A percentile compares a stretch with the other conserved stretches of the same genome.
Evolutionary conservation across 2,797 vertebrate species (phyloP).

Genomic region (Zalophus californianus): DNA sequence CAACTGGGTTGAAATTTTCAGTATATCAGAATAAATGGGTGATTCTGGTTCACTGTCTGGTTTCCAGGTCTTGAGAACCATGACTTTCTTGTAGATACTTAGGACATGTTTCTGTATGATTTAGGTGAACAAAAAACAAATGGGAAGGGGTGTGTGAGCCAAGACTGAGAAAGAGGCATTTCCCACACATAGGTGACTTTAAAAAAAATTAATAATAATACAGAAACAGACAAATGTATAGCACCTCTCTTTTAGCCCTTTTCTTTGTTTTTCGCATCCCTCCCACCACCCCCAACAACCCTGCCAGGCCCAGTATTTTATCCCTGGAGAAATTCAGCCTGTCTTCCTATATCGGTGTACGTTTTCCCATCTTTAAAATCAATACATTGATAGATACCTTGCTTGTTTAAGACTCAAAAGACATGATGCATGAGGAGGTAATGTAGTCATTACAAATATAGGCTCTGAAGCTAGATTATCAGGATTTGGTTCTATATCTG

Average conservation of each 20-base stretch:
- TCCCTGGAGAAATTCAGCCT: neutral
- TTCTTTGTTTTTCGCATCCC: neutral
- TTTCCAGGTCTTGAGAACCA: neutral
- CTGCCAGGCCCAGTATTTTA: neutral
- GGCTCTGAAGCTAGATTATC: neutral
- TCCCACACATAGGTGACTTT: neutral
- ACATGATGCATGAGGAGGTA: neutral
- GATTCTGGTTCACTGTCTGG: neutral
- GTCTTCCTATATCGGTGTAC: neutral
- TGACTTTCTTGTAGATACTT: neutral
- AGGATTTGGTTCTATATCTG: neutral
- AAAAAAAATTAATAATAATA: neutral
- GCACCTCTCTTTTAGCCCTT: neutral
- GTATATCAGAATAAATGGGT: neutral
- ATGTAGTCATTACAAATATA: neutral
- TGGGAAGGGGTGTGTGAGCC: neutral
- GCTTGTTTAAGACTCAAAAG: neutral
- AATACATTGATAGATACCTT: neutral
- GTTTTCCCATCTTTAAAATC: neutral
- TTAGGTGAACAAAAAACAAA: neutral
- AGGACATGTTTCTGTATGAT: neutral
- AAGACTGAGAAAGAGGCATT: neutral
- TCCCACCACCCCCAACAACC: accelerated
- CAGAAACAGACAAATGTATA: neutral
- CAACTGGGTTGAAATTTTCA: neutral